Evolutionary conservation across 2,888 invertebrate genomes (phyloP).

Genomic region (Xiphydria camelus): DNA sequence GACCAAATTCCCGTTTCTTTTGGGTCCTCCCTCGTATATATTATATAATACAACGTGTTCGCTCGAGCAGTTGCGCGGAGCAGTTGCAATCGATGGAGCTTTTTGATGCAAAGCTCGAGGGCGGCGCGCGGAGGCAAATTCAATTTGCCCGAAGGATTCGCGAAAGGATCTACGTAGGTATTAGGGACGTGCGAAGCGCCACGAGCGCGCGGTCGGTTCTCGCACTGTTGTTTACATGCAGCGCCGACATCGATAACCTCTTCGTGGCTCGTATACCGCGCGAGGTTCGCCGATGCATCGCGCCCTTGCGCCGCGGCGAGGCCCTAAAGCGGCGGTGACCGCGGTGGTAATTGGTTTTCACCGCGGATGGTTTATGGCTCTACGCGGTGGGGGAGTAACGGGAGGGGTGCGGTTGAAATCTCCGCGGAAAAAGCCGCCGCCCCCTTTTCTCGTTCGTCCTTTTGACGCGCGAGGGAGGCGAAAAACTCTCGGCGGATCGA

Average conservation of each 20-base stretch:
- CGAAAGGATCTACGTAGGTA: neutral
- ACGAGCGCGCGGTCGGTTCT: constrained; percentile 1
- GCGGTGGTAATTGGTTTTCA: constrained; percentile 35
- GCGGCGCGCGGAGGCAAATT: neutral
- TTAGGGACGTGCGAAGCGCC: neutral
- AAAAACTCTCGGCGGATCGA: too few relatives aligned
- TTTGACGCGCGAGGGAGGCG: too few relatives aligned
- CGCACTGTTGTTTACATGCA: constrained; percentile 37
- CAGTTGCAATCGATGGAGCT: too few relatives aligned
- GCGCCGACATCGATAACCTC: constrained; percentile 35
- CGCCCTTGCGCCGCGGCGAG: too few relatives aligned
- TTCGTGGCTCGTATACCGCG: too few relatives aligned
- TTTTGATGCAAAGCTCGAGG: neutral
- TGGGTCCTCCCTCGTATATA: too few relatives aligned
- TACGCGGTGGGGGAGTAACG: too few relatives aligned
- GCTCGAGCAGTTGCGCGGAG: too few relatives aligned
- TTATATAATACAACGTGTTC: too few relatives aligned
- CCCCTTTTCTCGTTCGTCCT: too few relatives aligned
- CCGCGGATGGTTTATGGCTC: constrained; percentile 7
- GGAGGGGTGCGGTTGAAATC: neutral
- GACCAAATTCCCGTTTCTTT: too few relatives aligned
- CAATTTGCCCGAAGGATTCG: neutral
- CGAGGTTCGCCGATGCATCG: too few relatives aligned
- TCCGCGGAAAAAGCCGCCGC: neutral
- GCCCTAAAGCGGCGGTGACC: constrained; percentile 23